phyloP scores from a whole-genome alignment of 2,113 vertebrate species.

The Psettodes erumei region DNA sequence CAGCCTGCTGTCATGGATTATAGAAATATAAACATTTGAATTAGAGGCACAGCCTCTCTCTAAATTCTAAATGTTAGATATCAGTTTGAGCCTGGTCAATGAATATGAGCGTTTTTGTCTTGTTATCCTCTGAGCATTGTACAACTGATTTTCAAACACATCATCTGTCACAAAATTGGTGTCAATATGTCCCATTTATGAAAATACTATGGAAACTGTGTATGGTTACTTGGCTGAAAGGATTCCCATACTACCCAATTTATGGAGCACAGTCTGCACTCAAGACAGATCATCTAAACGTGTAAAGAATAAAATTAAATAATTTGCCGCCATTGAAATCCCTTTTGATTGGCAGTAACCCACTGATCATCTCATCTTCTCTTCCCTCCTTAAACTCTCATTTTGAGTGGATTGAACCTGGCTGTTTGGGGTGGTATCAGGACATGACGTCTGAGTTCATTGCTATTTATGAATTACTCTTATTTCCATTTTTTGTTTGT shows the following conservation, averaged over 20 bases:
- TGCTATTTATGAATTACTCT: neutral
- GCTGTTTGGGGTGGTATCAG: neutral
- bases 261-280: neutral
- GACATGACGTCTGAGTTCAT: neutral
- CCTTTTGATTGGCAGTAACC: neutral
- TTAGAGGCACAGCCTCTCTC: neutral
- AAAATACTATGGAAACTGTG: neutral
- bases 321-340: neutral
- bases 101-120: too few relatives aligned
- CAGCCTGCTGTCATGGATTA: slow-evolving; percentile 2
- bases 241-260: neutral
- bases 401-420: neutral
- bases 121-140: neutral
- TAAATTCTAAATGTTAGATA: slow-evolving; percentile 10
- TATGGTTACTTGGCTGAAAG: too few relatives aligned
- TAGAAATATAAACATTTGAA: slow-evolving; percentile 29
- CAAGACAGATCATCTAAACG: neutral
- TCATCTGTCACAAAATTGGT: neutral
- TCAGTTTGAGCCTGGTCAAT: neutral
- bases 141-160: neutral
- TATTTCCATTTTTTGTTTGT: neutral
- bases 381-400: neutral
- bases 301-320: neutral
- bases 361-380: neutral
- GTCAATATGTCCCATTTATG: neutral